Conservation (phyloP, 2,113 vertebrate genomes). For the Rhinoderma darwinii region DNA sequence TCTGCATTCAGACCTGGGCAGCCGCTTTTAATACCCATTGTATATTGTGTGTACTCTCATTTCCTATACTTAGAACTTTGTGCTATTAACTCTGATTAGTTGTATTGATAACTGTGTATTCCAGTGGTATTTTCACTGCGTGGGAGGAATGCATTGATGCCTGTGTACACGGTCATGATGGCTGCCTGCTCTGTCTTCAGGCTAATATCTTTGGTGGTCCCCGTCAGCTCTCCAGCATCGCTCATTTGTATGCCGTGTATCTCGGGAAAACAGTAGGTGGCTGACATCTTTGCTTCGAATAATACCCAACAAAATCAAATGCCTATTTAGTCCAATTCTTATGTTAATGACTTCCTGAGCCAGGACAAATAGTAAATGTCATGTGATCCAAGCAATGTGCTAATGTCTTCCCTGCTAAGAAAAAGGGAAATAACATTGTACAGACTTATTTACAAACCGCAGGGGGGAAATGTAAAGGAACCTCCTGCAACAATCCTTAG, state of each 20-base stretch:
- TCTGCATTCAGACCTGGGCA: too few relatives aligned
- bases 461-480: too few relatives aligned
- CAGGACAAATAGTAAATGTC: neutral
- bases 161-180: neutral
- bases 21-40: too few relatives aligned
- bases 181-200: neutral
- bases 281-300: constrained; percentile 7
- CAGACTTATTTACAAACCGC: too few relatives aligned
- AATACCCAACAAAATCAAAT: constrained; percentile 26
- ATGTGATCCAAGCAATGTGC: neutral
- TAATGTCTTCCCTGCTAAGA: neutral
- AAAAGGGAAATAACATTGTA: too few relatives aligned
- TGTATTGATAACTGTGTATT: neutral
- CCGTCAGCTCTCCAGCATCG: neutral
- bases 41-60: too few relatives aligned
- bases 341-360: constrained; percentile 23
- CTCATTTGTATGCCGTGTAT: neutral
- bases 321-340: constrained; percentile 21
- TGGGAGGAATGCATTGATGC: neutral
- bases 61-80: too few relatives aligned
- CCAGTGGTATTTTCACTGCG: neutral
- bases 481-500: too few relatives aligned
- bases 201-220: constrained; percentile 36
- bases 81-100: too few relatives aligned
- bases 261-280: constrained; percentile 16